Percentiles rank a stretch among this genome's conserved stretches.
Evolutionary conservation across 2,888 invertebrate species (phyloP).

Genomic region (Cephonodes hylas): DNA sequence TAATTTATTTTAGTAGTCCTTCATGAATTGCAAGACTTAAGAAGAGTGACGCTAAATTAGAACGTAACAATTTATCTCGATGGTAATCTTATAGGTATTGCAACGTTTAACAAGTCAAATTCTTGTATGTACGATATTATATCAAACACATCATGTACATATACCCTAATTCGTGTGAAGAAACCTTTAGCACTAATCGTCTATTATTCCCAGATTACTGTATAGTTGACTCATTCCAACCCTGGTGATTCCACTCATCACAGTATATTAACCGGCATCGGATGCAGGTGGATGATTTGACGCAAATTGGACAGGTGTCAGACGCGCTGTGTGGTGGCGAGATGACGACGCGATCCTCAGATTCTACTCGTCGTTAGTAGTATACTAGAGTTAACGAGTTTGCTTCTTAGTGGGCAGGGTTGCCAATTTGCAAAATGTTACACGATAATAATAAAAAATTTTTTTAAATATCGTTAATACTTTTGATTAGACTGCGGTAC

Average conservation of each 20-base stretch:
- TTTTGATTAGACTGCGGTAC: too few relatives aligned
- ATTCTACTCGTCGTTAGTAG: slow-evolving; percentile 51
- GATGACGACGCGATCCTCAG: slow-evolving; percentile 33
- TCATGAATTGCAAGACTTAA: too few relatives aligned
- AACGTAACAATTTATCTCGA: too few relatives aligned
- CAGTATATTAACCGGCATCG: slow-evolving; percentile 42
- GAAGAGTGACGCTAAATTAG: too few relatives aligned
- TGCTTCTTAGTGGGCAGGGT: slow-evolving; percentile 46
- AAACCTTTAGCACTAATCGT: background rate
- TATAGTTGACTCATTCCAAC: background rate
- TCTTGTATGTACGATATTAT: too few relatives aligned
- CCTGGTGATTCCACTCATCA: slow-evolving; percentile 6
- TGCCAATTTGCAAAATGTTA: slow-evolving; percentile 23
- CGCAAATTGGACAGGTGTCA: slow-evolving; percentile 73
- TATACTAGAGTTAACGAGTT: slow-evolving; percentile 63
- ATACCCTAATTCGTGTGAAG: too few relatives aligned
- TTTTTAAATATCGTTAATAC: background rate
- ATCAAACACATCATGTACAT: background rate
- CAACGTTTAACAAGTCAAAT: background rate
- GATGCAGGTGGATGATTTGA: slow-evolving; percentile 50
- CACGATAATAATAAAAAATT: background rate
- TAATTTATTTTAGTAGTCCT: too few relatives aligned
- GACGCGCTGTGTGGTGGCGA: slow-evolving; percentile 29
- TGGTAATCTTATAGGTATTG: background rate
- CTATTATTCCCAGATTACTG: too few relatives aligned